Base-by-base conservation (phyloP, 2,113 vertebrate genomes). In the Eleginops maclovinus region DNA sequence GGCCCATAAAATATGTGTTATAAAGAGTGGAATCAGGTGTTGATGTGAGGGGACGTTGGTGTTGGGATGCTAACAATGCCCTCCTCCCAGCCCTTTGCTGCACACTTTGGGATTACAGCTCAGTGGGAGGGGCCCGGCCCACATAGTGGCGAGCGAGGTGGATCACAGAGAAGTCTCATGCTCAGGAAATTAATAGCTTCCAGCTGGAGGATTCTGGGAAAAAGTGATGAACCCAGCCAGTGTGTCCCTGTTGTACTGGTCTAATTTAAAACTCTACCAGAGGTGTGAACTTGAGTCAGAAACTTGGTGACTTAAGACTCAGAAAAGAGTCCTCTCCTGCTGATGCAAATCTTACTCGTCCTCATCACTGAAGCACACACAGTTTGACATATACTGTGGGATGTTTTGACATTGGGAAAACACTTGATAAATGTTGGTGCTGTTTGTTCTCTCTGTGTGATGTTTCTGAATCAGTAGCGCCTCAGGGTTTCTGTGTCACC, bases 61-160 rank as follows among this genome's bases (percentile, higher is more conserved):
- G 41, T 61, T 68, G 3, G 46, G 17, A 24, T 56, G 62, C 53
- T 21, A 26, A 36, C 31, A 56, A 36, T 51, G 58, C 41, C 16
- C 5, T 14, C 19, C 49, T 26, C 61, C 19, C 70, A 49, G 67
- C 59, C 83, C 78, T 90, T 81, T 72, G 68, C 56, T 24, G 13
- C 43, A 65, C 70, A 69, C 77, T 40, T 1, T 26, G 77, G 81
- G 90, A 93, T 92, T 92, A 88, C 55, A 21, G 59, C 54, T 62
- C 43, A 44, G 69, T 72, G 82, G 75, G 79, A 77, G 82, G 66
- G 46, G 72, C 81, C 41, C 43, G 7, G 54, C 41, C 64, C 3
- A 13, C 76, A 44, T 70, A 26, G 31, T 67, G 69, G 61, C 50
- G 13, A 41, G 60, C 13, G 0, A 49, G 40, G 24, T 17, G 60